These are phyloP conservation scores for Onychorhynchus coronatus DNA, from an alignment of 2,113 vertebrate species.

Conservation along the genomic window DNA sequence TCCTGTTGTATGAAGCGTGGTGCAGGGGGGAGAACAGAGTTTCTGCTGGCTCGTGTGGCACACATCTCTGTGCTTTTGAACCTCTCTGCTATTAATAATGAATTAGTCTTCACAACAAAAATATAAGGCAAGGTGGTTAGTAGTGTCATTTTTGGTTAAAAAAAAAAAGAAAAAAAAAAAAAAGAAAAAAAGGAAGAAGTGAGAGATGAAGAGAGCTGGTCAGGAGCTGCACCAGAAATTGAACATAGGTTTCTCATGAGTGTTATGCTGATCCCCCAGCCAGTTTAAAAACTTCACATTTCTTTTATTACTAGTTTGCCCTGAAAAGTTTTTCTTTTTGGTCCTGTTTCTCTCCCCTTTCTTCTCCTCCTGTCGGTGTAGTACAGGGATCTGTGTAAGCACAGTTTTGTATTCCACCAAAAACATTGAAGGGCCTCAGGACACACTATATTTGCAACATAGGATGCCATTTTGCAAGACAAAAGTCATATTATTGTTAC, in stretches of 20 bases:
- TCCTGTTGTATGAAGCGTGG: background rate
- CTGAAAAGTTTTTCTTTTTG: background rate
- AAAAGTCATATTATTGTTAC: background rate
- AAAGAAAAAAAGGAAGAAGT: background rate
- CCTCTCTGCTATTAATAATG: conserved; percentile 40
- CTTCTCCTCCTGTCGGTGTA: background rate
- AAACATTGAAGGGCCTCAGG: background rate
- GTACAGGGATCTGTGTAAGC: background rate
- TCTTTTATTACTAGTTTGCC: conserved; percentile 13
- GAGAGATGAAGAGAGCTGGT: background rate
- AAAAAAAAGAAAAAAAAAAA: background rate
- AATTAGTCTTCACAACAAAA: conserved; percentile 24
- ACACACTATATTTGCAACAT: background rate
- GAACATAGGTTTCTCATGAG: background rate
- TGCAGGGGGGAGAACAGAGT: background rate
- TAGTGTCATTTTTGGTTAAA: background rate
- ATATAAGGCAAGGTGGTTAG: background rate
- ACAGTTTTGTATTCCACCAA: background rate
- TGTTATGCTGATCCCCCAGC: background rate
- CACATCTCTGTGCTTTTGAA: background rate
- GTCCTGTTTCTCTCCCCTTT: background rate
- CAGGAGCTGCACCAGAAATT: background rate
- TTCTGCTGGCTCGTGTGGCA: background rate
- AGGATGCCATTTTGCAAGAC: background rate
- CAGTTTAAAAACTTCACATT: background rate